Evolutionary conservation across 2,888 invertebrate species (phyloP).

Genomic region (Eugnorisma glareosa): DNA sequence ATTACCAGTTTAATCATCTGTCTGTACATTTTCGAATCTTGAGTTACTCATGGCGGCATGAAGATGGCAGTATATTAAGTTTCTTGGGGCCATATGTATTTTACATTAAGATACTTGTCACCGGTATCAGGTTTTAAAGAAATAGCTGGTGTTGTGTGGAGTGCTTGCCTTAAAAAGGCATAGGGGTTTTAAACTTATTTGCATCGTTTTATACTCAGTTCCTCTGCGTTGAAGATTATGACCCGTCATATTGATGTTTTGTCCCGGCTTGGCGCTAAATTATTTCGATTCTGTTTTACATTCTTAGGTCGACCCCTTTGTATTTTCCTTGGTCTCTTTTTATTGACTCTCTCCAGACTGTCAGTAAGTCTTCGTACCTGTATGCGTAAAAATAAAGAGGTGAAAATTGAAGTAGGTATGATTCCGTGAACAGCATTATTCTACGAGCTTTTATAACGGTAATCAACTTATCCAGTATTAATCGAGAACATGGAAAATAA

Average conservation of each 20-base stretch:
- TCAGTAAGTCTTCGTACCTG: neutral
- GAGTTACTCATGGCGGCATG: constrained; percentile 24
- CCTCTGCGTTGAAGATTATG: neutral
- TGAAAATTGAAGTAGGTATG: neutral
- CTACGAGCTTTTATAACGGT: neutral
- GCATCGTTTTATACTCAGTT: neutral
- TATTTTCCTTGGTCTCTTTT: neutral
- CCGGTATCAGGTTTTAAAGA: neutral
- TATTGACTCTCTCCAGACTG: neutral
- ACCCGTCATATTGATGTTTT: neutral
- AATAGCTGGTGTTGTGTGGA: neutral
- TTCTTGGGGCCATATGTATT: neutral
- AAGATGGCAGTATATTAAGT: neutral
- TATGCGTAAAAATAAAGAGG: neutral
- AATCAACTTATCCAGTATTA: neutral
- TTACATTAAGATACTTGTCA: neutral
- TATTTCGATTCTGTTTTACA: neutral
- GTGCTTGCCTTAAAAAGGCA: neutral
- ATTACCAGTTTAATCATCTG: constrained; percentile 30
- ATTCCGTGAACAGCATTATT: neutral
- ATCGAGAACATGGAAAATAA: neutral
- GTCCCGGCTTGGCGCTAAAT: neutral
- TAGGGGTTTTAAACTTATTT: neutral
- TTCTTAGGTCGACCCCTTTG: neutral
- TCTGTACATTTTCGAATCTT: constrained; percentile 17